Conservation (phyloP, 2,888 invertebrate genomes). For the Schrankia costaestrigalis region DNA sequence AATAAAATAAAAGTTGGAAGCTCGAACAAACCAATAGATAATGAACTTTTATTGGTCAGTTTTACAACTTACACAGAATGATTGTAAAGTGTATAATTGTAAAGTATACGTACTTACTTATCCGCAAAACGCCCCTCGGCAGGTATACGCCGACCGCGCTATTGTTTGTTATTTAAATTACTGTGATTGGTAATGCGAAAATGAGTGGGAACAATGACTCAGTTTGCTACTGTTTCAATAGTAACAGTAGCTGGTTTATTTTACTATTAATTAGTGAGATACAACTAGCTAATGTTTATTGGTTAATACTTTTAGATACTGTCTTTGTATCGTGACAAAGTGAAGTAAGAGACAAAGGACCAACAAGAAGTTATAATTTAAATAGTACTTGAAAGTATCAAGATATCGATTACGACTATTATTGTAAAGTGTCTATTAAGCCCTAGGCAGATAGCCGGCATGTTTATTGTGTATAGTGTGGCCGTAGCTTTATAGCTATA, state of each 20-base stretch:
- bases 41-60: slow-evolving; percentile 81
- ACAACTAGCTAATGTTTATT: too few relatives aligned
- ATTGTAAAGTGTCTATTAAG: slow-evolving; percentile 49
- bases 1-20: slow-evolving; percentile 77
- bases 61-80: slow-evolving; percentile 72
- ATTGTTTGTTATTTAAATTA: slow-evolving; percentile 33
- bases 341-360: slow-evolving; percentile 11
- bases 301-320: too few relatives aligned
- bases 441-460: slow-evolving; percentile 53
- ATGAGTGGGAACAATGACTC: slow-evolving; percentile 29
- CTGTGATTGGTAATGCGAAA: slow-evolving; percentile 40
- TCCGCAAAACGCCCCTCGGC: slow-evolving; percentile 25
- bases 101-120: slow-evolving; percentile 17
- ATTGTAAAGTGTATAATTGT: slow-evolving; percentile 57
- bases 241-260: slow-evolving; percentile 11
- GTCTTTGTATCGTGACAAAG: slow-evolving; percentile 13
- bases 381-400: slow-evolving; percentile 33
- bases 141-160: slow-evolving; percentile 19
- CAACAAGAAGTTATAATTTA: slow-evolving; percentile 27
- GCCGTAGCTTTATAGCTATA: slow-evolving; percentile 53
- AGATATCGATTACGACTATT: slow-evolving; percentile 51
- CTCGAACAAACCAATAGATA: slow-evolving; percentile 77
- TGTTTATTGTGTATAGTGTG: slow-evolving; percentile 62
- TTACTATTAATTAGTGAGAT: slow-evolving; percentile 6
- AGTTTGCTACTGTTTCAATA: slow-evolving; percentile 18